Evolutionary conservation across 2,888 invertebrate species (phyloP).

Genomic region (Iselma pallidipennis): DNA sequence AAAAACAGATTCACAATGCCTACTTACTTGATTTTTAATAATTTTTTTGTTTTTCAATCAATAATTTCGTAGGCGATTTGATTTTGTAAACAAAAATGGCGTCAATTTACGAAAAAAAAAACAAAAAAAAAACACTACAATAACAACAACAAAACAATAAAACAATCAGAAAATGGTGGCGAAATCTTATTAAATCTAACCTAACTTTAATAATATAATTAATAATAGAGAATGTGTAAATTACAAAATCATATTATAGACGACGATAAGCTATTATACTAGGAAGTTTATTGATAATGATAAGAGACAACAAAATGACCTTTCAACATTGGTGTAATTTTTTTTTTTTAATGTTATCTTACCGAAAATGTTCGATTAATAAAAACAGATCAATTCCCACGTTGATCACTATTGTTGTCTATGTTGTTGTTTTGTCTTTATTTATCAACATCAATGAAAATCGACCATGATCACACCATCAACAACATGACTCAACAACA

Average conservation of each 20-base stretch:
- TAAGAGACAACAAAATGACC: not conserved
- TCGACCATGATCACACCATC: conserved; percentile 20
- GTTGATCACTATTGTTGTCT: not conserved
- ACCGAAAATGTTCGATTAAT: not conserved
- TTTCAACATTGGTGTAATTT: too few relatives aligned
- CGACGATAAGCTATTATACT: too few relatives aligned
- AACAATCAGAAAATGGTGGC: too few relatives aligned
- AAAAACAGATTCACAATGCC: not conserved
- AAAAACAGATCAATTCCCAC: not conserved
- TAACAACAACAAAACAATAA: too few relatives aligned
- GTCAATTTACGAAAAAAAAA: not conserved
- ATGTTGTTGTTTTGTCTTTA: not conserved
- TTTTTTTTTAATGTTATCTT: not conserved
- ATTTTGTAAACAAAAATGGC: not conserved
- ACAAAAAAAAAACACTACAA: not conserved
- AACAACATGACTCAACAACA: conserved; percentile 19
- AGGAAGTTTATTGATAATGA: not conserved
- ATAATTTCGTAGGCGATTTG: not conserved
- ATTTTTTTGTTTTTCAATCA: not conserved
- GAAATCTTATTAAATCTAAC: too few relatives aligned
- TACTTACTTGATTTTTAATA: not conserved
- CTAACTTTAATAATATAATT: not conserved
- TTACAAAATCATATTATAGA: too few relatives aligned
- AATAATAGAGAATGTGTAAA: too few relatives aligned
- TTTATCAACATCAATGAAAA: conserved; percentile 9